These are phyloP conservation scores for Macrophya alboannulata DNA, from an alignment of 2,888 invertebrate genomes.

Conservation along the genomic window DNA sequence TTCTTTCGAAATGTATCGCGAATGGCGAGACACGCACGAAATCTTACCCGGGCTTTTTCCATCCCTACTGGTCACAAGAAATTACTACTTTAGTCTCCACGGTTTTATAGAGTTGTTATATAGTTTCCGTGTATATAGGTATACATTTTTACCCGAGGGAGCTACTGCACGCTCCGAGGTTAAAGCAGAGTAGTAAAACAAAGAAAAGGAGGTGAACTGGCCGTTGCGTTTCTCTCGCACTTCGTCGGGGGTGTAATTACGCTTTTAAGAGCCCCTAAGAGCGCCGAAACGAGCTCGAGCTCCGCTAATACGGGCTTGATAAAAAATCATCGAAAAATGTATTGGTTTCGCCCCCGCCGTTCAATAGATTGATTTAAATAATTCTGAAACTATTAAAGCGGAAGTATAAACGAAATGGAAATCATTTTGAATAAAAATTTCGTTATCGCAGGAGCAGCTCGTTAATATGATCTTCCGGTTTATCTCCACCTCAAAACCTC, in stretches of 20 bases:
- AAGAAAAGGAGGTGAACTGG: not conserved
- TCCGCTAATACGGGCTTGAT: constrained; percentile 11
- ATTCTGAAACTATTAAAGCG: not conserved
- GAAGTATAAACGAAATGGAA: not conserved
- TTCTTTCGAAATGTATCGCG: not conserved
- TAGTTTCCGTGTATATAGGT: not conserved
- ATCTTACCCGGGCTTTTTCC: not conserved
- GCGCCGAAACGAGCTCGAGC: not conserved
- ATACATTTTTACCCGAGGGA: constrained; percentile 19
- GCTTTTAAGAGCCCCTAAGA: constrained; percentile 26
- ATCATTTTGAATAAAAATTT: not conserved
- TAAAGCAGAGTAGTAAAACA: constrained; percentile 32
- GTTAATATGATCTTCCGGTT: not conserved
- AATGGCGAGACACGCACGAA: not conserved
- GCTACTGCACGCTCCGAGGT: constrained; percentile 2
- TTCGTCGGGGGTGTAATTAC: constrained; percentile 32
- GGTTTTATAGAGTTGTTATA: not conserved
- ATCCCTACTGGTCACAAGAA: not conserved
- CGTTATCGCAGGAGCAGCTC: not conserved
- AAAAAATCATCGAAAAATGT: not conserved
- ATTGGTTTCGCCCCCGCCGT: not conserved
- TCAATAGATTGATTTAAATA: not conserved
- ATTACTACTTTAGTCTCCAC: constrained; percentile 20
- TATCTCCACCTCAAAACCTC: not conserved
- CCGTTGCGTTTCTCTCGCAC: constrained; percentile 41